These are phyloP conservation scores for Stenichneumon culpator DNA, from an alignment of 2,888 invertebrate species.

Conservation along the genomic window DNA sequence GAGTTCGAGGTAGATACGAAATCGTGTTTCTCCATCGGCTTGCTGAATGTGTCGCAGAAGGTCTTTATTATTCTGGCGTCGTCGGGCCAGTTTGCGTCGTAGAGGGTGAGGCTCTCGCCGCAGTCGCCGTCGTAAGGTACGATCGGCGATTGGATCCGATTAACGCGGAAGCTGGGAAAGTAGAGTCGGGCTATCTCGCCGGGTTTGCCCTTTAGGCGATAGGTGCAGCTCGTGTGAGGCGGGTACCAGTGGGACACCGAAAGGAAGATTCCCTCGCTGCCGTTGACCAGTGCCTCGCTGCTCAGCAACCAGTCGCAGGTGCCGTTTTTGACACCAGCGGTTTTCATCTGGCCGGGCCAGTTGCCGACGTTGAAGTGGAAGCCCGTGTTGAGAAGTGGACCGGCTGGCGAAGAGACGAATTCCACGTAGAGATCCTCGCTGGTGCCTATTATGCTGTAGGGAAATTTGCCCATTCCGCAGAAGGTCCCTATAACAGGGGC, in stretches of 20 bases:
- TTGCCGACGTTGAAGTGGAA: constrained; percentile 98
- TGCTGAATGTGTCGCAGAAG: constrained; percentile 97
- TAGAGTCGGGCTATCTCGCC: constrained; percentile 96
- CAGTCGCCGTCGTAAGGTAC: constrained; percentile 95
- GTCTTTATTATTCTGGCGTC: constrained; percentile 96
- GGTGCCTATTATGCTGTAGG: constrained; percentile 97
- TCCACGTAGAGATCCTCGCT: constrained; percentile 95
- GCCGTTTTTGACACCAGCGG: constrained; percentile 94
- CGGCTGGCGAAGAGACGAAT: constrained; percentile 95
- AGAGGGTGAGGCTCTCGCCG: constrained; percentile 95
- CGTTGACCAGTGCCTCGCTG: constrained; percentile 92
- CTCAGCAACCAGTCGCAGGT: constrained; percentile 96
- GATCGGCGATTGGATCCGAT: constrained; percentile 95
- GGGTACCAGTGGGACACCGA: constrained; percentile 98
- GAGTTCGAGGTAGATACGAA: constrained; percentile 96
- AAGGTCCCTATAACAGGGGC: constrained; percentile 96
- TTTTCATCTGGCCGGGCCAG: constrained; percentile 97
- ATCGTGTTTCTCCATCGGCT: constrained; percentile 97
- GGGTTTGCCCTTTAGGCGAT: constrained; percentile 94
- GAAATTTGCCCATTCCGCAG: constrained; percentile 95
- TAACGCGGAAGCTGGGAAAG: constrained; percentile 96
- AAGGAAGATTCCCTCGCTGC: constrained; percentile 95
- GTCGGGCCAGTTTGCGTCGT: constrained; percentile 95
- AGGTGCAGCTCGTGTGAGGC: constrained; percentile 96
- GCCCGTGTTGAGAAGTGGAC: constrained; percentile 95